phyloP scores from a whole-genome alignment of 2,888 invertebrate species.

The Germaria angustata region DNA sequence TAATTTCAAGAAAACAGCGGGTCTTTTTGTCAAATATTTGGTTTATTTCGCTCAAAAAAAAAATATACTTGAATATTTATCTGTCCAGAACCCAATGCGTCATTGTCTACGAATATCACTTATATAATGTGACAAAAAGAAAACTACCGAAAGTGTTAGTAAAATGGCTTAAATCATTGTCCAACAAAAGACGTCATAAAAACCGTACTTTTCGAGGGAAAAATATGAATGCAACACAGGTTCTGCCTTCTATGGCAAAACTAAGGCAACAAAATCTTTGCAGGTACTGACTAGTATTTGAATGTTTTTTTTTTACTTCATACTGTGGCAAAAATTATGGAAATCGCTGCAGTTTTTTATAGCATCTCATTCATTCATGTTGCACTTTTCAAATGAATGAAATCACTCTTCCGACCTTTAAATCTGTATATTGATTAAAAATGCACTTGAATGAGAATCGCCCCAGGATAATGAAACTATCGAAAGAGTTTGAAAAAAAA shows the following conservation, averaged over 20 bases:
- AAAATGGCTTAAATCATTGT: conserved; percentile 54
- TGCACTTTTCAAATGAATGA: conserved; percentile 18
- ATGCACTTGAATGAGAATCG: conserved; percentile 6
- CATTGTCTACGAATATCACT: conserved; percentile 52
- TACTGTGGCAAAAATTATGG: conserved; percentile 53
- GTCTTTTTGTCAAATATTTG: not conserved
- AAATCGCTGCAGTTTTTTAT: conserved; percentile 42
- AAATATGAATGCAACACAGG: not conserved
- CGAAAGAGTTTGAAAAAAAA: conserved; percentile 19
- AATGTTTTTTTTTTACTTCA: conserved; percentile 1
- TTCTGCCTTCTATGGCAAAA: too few relatives aligned
- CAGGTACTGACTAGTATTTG: not conserved
- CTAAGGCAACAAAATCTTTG: not conserved
- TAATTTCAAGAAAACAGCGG: conserved; percentile 1
- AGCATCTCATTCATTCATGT: not conserved
- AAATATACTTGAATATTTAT: conserved; percentile 31
- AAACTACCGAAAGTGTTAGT: conserved; percentile 62
- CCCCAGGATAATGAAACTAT: not conserved
- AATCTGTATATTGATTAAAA: conserved; percentile 41
- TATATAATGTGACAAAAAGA: conserved; percentile 58
- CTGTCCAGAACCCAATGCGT: conserved; percentile 10
- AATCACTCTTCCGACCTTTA: conserved; percentile 52
- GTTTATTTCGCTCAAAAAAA: not conserved
- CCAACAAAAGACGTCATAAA: conserved; percentile 21
- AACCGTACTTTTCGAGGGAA: conserved; percentile 1